Evolutionary conservation across 2,113 vertebrate species (phyloP), one percentile per base, ranked within the genome.

Genomic region (Pelodiscus sinensis): DNA sequence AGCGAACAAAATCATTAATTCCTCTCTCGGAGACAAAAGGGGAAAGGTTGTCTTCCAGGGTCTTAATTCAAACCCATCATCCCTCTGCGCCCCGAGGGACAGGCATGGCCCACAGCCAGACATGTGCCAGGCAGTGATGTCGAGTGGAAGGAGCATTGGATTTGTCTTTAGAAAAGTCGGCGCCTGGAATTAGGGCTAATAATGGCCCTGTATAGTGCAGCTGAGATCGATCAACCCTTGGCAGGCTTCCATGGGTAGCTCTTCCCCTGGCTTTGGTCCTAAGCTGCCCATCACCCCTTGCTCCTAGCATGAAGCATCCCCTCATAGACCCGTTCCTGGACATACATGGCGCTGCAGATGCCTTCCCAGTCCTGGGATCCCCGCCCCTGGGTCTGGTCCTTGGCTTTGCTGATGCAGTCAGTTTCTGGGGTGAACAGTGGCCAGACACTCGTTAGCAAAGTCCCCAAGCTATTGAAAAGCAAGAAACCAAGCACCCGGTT

Each of bases 1-100:
- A 97, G 92, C 78, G 96, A 92, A 90, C 88, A 88, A 88, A 96
- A 94, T 92, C 89, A 96, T 96, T 92, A 94, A 96, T 96, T 96
- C 87, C 87, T 86, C 89, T 94, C 90, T 90, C 2, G 2, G 90
- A 95, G 95, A 93, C 91, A 91, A 91, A 95, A 96, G 93, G 93
- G 80, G 29, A 9, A 78, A 90, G 89, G 91, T 22, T 19, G n/a
- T 1, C 19, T 81, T 82, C 50, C 90, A 25, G 84, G 75, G 84
- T n/a, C 79, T 88, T 31, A 31, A 58, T 88, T n/a, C 52, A 9
- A 57, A 24, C 21, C 79, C 51, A 0, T 2, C 15, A 56, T 79
- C 92, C 78, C 94, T 6, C 2, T 0, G 0, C 44, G 21, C 2
- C 0, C 0, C 7, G 0, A 11, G 10, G 79, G n/a, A 60, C 24